Conservation (phyloP, 2,888 invertebrate genomes). For the Drosophila monieri region DNA sequence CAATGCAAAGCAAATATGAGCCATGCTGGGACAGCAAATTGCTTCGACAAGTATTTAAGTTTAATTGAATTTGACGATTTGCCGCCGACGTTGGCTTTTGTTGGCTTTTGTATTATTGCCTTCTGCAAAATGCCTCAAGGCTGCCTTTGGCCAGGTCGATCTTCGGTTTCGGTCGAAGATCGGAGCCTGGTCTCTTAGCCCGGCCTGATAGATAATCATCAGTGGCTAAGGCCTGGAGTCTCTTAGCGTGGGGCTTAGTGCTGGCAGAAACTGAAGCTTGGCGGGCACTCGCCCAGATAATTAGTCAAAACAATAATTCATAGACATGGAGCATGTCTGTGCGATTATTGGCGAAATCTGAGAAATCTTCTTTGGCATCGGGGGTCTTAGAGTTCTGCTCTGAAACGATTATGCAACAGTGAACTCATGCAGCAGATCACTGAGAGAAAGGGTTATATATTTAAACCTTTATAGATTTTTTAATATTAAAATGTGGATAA, state of each 20-base stretch:
- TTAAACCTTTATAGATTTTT: no score
- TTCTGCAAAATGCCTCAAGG: slow-evolving; percentile 72
- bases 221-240: slow-evolving; percentile 3
- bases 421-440: slow-evolving; percentile 2
- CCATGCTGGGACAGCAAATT: slow-evolving; percentile 64
- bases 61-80: slow-evolving; percentile 76
- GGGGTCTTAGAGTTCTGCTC: slow-evolving; percentile 63
- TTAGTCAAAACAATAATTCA: slow-evolving; percentile 73
- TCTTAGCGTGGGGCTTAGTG: background rate
- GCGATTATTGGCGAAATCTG: slow-evolving; percentile 67
- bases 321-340: slow-evolving; percentile 18
- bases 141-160: slow-evolving; percentile 47
- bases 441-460: background rate
- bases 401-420: slow-evolving; percentile 55
- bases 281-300: slow-evolving; percentile 46
- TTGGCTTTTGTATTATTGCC: slow-evolving; percentile 30
- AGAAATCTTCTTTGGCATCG: slow-evolving; percentile 77
- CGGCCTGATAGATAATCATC: slow-evolving; percentile 64
- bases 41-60: slow-evolving; percentile 76
- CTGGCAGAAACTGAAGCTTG: slow-evolving; percentile 7
- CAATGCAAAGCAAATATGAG: slow-evolving; percentile 75
- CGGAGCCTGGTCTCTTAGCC: slow-evolving; percentile 27
- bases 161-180: slow-evolving; percentile 17
- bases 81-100: slow-evolving; percentile 12
- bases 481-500: no score